A percentile compares a stretch with the other conserved stretches of the same genome.
Evolutionary conservation across 92 coral and sea anemone genomes (phyloP).

Genomic region (Umimayanthus kanabou): DNA sequence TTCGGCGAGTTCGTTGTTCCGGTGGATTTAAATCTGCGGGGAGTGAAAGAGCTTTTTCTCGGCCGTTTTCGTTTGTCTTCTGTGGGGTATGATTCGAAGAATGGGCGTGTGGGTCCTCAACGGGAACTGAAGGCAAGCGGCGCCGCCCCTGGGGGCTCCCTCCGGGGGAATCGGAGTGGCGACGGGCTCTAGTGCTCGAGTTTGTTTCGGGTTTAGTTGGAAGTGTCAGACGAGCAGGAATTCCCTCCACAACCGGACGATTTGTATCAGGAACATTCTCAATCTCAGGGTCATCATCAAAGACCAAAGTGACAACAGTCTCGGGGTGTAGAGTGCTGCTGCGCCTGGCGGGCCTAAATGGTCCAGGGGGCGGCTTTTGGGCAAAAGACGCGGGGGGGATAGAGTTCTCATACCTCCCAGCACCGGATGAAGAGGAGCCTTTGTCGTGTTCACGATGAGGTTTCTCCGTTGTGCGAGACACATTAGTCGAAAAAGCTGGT

Average conservation of each 20-base stretch:
- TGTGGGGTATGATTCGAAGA: neutral
- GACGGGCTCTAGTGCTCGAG: neutral
- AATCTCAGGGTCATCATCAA: constrained; percentile 59
- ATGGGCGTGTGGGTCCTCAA: constrained; percentile 40
- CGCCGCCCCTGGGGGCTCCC: constrained; percentile 70
- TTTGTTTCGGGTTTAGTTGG: constrained; percentile 4
- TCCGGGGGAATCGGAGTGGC: constrained; percentile 48
- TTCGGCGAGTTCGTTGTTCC: constrained; percentile 61
- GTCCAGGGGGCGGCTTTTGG: constrained; percentile 20
- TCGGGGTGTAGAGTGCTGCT: constrained; percentile 74
- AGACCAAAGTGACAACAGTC: constrained; percentile 68
- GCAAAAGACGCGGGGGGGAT: neutral
- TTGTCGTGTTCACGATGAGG: neutral
- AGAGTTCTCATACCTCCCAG: neutral
- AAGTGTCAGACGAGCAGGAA: neutral
- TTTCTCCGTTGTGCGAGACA: neutral
- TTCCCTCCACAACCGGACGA: neutral
- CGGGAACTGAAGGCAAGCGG: constrained; percentile 69
- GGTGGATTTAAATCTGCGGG: constrained; percentile 5
- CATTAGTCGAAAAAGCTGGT: neutral
- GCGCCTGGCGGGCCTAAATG: constrained; percentile 15
- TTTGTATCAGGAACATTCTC: neutral
- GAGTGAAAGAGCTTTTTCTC: constrained; percentile 10
- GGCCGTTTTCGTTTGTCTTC: constrained; percentile 4
- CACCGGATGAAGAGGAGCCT: neutral